These are phyloP conservation scores for Ispidina picta DNA, from an alignment of 2,797 vertebrate species.

Conservation along the genomic window DNA sequence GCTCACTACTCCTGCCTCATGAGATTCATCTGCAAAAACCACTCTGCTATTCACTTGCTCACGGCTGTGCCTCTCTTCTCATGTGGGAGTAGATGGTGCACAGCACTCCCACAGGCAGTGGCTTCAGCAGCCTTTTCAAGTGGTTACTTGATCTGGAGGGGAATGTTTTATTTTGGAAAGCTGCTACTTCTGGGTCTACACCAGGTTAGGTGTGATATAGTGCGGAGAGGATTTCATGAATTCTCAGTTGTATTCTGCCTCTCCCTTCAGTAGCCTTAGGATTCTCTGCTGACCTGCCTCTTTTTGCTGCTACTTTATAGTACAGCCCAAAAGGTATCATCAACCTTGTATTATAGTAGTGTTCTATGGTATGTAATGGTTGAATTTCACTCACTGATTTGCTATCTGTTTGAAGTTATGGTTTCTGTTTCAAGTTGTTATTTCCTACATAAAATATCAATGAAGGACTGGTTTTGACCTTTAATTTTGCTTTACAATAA, in stretches of 20 bases:
- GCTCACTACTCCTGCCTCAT: background rate
- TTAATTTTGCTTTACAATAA: slow-evolving; percentile 38
- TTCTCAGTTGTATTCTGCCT: background rate
- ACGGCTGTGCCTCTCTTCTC: background rate
- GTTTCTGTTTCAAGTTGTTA: background rate
- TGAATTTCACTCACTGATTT: slow-evolving; percentile 23
- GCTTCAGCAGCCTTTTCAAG: background rate
- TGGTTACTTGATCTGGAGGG: background rate
- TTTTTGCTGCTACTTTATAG: background rate
- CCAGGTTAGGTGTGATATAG: background rate
- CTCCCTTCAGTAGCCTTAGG: background rate
- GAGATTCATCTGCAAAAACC: background rate
- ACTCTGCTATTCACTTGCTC: background rate
- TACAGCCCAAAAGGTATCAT: background rate
- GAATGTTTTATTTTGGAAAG: background rate
- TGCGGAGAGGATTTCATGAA: background rate
- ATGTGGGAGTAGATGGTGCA: background rate
- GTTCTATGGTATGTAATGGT: background rate
- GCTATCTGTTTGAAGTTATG: background rate
- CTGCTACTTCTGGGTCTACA: background rate
- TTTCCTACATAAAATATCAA: background rate
- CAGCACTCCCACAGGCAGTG: background rate
- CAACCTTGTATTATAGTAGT: background rate
- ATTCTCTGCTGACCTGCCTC: background rate
- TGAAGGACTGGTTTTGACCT: background rate